Conservation (phyloP, 23 tunicate species). For the Oikopleura albicans region DNA sequence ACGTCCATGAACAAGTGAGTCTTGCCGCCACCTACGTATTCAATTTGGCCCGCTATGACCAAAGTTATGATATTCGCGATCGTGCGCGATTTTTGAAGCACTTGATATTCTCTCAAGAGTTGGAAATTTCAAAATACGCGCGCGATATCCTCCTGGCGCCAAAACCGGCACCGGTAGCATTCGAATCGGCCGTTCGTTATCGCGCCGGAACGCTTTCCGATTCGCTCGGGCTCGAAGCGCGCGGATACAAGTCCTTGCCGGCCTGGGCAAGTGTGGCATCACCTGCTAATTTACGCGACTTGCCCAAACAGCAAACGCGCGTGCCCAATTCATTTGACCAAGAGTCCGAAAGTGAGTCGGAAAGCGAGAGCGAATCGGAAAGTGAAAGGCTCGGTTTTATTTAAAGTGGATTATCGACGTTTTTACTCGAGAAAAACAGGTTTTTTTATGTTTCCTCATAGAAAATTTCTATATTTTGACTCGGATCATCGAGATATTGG, state of each 20-base stretch:
- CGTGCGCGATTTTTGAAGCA: constrained; percentile 69
- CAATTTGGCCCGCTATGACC: constrained; percentile 83
- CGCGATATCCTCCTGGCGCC: background rate
- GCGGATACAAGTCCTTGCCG: background rate
- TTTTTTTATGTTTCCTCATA: too few relatives aligned
- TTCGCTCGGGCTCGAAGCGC: background rate
- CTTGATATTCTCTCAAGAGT: constrained; percentile 24
- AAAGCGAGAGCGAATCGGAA: background rate
- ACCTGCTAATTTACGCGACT: background rate
- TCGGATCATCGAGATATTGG: too few relatives aligned
- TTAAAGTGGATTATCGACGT: too few relatives aligned
- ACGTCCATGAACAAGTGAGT: constrained; percentile 2
- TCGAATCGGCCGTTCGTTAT: background rate
- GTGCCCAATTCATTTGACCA: background rate
- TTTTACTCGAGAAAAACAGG: too few relatives aligned
- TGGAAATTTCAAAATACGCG: background rate
- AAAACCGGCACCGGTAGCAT: background rate
- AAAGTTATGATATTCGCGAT: constrained; percentile 82
- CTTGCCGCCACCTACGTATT: constrained; percentile 49
- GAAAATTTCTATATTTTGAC: too few relatives aligned
- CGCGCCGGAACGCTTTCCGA: background rate
- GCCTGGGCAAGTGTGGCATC: background rate
- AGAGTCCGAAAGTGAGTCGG: background rate
- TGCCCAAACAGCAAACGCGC: background rate
- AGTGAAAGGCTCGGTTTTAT: too few relatives aligned